Percentiles rank a stretch among this genome's conserved stretches.
Conservation (phyloP, 2,797 vertebrate species). For the Poeciliopsis infans region DNA sequence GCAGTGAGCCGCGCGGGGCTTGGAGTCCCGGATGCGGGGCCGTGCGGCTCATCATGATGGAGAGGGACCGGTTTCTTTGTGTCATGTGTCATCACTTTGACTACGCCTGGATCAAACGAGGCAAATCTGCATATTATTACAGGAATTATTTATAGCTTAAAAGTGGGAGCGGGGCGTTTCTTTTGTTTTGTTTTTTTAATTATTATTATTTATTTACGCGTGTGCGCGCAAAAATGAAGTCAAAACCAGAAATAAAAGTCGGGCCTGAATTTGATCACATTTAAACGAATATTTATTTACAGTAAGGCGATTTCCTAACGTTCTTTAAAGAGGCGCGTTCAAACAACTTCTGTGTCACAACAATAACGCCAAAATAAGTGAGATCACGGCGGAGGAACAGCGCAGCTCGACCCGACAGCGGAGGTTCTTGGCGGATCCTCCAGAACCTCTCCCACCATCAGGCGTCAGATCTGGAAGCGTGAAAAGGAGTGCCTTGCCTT, state of each 20-base stretch:
- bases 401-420: neutral
- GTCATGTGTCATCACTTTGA: conserved; percentile 67
- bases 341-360: conserved; percentile 17
- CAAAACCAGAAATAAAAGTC: neutral
- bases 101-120: conserved; percentile 21
- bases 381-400: neutral
- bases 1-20: neutral
- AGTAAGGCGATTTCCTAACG: too few relatives aligned
- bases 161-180: neutral
- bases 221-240: neutral
- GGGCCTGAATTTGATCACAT: neutral
- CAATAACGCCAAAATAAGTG: neutral
- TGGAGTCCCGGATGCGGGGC: conserved; percentile 43
- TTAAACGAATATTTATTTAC: neutral
- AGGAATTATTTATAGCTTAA: neutral
- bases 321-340: conserved; percentile 2
- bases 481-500: conserved; percentile 57
- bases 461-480: conserved; percentile 45
- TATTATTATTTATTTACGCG: too few relatives aligned
- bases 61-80: conserved; percentile 77
- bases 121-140: neutral
- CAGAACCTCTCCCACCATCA: conserved; percentile 19
- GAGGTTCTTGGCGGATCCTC: neutral
- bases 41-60: conserved; percentile 49
- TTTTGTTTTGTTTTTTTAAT: neutral